These are phyloP conservation scores for Brevimyrus niger DNA, from an alignment of 2,113 vertebrate species.

Conservation along the genomic window DNA sequence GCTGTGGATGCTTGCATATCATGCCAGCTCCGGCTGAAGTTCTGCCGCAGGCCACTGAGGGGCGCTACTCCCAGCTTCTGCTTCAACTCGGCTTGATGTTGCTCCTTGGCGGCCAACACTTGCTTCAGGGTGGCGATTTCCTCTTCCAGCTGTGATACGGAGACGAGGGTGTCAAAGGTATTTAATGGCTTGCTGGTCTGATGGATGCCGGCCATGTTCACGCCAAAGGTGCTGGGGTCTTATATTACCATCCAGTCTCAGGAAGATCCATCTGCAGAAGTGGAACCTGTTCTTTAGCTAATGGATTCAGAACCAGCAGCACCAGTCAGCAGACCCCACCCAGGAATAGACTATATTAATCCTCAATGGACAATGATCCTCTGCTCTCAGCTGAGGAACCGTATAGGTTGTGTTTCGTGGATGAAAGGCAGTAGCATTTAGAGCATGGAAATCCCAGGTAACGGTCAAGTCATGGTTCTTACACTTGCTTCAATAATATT, in stretches of 20 bases:
- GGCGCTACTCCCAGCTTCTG: conserved; percentile 83
- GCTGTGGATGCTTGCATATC: conserved; percentile 88
- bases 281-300: neutral
- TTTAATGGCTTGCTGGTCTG: neutral
- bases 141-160: conserved; percentile 73
- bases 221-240: neutral
- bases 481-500: neutral
- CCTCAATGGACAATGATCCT: neutral
- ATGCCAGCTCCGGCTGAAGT: conserved; percentile 86
- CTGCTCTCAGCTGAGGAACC: neutral
- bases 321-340: neutral
- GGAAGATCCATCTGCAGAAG: neutral
- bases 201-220: neutral
- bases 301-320: neutral
- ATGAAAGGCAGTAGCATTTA: neutral
- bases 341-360: neutral
- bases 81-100: conserved; percentile 79
- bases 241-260: neutral
- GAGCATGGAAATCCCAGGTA: neutral
- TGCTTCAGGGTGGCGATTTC: conserved; percentile 88
- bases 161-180: neutral
- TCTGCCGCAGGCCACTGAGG: conserved; percentile 81
- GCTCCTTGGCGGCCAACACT: conserved; percentile 90
- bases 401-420: neutral
- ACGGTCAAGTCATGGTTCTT: neutral